These are phyloP conservation scores for Ennomos fuscantarius DNA, from an alignment of 2,888 invertebrate genomes.

Conservation along the genomic window DNA sequence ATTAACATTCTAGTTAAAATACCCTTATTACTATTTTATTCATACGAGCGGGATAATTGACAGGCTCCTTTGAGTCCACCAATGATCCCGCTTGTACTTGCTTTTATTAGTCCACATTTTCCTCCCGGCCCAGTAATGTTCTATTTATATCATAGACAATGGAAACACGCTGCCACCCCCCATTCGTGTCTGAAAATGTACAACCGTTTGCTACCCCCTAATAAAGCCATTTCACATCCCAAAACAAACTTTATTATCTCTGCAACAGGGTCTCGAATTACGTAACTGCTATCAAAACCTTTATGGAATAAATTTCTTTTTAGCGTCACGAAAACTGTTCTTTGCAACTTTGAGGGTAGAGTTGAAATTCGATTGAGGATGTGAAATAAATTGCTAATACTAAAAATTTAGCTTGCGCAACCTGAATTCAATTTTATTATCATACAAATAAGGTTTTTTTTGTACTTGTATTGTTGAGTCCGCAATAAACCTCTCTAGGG, in stretches of 20 bases:
- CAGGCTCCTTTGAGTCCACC: too few species aligned
- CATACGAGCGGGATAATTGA: too few species aligned
- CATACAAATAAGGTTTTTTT: not conserved
- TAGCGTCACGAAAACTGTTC: slow-evolving; percentile 17
- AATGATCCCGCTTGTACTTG: too few species aligned
- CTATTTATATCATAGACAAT: slow-evolving; percentile 52
- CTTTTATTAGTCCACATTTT: too few species aligned
- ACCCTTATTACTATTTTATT: too few species aligned
- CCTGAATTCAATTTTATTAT: not conserved
- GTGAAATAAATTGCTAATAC: slow-evolving; percentile 26
- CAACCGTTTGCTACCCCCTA: slow-evolving; percentile 57
- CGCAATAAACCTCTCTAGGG: slow-evolving; percentile 9
- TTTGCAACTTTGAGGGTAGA: slow-evolving; percentile 19
- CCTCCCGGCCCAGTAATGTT: too few species aligned
- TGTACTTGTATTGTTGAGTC: not conserved
- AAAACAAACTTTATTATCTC: slow-evolving; percentile 44
- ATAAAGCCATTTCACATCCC: slow-evolving; percentile 49
- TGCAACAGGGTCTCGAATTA: slow-evolving; percentile 36
- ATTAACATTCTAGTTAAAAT: too few species aligned
- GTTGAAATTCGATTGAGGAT: slow-evolving; percentile 28
- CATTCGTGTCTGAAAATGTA: slow-evolving; percentile 62
- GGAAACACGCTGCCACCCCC: slow-evolving; percentile 63
- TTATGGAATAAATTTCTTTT: slow-evolving; percentile 50
- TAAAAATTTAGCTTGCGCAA: slow-evolving; percentile 15
- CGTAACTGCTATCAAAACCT: slow-evolving; percentile 32